Evolutionary conservation across 2,797 vertebrate species (phyloP), one percentile per base, ranked within the genome.

Genomic region (Siniperca obscura): DNA sequence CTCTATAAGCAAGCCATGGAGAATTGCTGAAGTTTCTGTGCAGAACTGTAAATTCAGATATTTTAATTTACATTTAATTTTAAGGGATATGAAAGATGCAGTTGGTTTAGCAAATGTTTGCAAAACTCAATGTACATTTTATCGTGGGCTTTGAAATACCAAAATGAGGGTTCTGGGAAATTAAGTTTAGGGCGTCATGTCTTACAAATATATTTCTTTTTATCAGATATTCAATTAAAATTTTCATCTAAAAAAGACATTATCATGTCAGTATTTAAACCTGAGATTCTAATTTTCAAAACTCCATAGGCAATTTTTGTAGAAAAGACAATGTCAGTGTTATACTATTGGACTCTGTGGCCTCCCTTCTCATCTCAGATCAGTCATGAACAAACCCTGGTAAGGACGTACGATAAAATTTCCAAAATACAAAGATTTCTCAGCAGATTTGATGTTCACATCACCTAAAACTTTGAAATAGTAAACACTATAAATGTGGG

Each of bases 201-300:
- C 34, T 87, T 86, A 91, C 13, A 91, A 93, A 86, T 83, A 71
- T 85, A 78, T 62, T 62, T 60, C 8, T 57, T 85, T 53, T 73
- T 69, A 70, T 73, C 67, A 75, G 59, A 84, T 86, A 89, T 85
- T 85, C 85, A 56, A 56, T 56, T 56, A 76, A 83, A 86, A 90
- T 90, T 88, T 67, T 55, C 21, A 25, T 86, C 64, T 87, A 93
- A 86, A 87, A 93, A 86, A 87, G 12, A 30, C 27, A 71, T 86
- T 66, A 71, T 68, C 53, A 71, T 85, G 86, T 91, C 66, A 76
- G 87, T 90, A 91, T 90, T 93, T 90, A 87, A 93, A 96, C 95
- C 95, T 96, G 96, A 96, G 95, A 93, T 94, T 88, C 48, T 79
- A 88, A 80, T 90, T 93, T 90, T 78, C 30, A 84, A 89, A 92